Evolutionary conservation across 2,888 invertebrate species (phyloP).

Genomic region (Rhamnusium bicolor): DNA sequence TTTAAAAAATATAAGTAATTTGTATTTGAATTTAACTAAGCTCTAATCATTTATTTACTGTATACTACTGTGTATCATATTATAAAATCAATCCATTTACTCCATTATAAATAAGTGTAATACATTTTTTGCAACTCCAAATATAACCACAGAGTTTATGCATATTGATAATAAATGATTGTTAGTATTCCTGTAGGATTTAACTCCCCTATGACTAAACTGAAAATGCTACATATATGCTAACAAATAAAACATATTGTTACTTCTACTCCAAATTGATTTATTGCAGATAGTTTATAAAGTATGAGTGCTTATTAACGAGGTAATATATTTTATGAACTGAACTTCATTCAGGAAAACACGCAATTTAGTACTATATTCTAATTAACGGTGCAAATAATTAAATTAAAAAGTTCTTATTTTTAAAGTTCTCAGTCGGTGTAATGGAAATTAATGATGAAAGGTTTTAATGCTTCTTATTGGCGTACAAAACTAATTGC

Average conservation of each 20-base stretch:
- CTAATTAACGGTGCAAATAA: background rate
- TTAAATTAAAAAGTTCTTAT: background rate
- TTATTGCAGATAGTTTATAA: background rate
- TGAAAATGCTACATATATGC: background rate
- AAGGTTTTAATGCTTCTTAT: too few species aligned
- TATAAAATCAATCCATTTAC: too few species aligned
- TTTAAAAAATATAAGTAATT: too few species aligned
- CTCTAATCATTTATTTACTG: too few species aligned
- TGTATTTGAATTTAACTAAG: too few species aligned
- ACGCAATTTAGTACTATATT: background rate
- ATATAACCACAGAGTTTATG: too few species aligned
- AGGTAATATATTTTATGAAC: background rate
- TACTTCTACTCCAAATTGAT: background rate
- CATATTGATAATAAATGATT: too few species aligned
- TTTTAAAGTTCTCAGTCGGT: background rate
- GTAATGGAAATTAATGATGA: background rate
- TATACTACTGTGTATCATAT: too few species aligned
- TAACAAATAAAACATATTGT: too few species aligned
- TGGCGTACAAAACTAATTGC: too few species aligned
- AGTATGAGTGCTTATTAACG: background rate
- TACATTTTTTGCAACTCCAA: too few species aligned
- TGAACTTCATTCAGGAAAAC: background rate
- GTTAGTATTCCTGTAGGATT: background rate
- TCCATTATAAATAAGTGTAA: too few species aligned
- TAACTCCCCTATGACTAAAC: background rate